phyloP scores from a whole-genome alignment of 1,140 invertebrate genomes.

The Helicoverpa zea region DNA sequence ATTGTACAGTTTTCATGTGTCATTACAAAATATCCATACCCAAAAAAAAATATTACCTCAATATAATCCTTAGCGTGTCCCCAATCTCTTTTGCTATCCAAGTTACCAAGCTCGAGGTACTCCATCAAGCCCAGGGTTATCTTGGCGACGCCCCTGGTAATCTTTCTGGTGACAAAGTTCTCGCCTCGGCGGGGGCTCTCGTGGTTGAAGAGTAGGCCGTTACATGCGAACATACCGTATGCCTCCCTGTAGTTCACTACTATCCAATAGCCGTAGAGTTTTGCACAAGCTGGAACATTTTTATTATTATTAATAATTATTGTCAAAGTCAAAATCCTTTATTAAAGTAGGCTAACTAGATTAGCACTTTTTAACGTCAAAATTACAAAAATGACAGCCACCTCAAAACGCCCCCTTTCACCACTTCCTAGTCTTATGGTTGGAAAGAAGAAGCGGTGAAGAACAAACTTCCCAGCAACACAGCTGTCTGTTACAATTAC shows the following conservation, averaged over 20 bases:
- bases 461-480: no score
- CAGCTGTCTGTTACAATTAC: no score
- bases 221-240: slow-evolving; percentile 99
- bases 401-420: no score
- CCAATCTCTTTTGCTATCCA: slow-evolving; percentile 99
- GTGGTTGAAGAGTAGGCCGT: slow-evolving; percentile 99
- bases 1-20: no score
- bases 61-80: slow-evolving; percentile 99
- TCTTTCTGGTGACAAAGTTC: slow-evolving; percentile 99
- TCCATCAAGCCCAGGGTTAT: slow-evolving; percentile 96
- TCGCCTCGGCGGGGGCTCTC: slow-evolving; percentile 99
- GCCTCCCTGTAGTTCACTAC: slow-evolving; percentile 99
- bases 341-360: no score
- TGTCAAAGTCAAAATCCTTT: no score
- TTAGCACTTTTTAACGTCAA: no score
- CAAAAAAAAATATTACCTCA: slow-evolving; percentile 89
- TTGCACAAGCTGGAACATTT: slow-evolving; percentile 98
- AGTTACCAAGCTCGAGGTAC: slow-evolving; percentile 96
- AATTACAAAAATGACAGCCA: no score
- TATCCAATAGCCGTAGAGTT: slow-evolving; percentile 99
- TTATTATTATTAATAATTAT: no score
- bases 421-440: no score
- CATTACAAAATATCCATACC: no score
- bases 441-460: no score
- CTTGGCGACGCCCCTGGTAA: slow-evolving; percentile 98